Base-by-base conservation (phyloP, 2,888 invertebrate species). In the Coecobrya sp. region DNA sequence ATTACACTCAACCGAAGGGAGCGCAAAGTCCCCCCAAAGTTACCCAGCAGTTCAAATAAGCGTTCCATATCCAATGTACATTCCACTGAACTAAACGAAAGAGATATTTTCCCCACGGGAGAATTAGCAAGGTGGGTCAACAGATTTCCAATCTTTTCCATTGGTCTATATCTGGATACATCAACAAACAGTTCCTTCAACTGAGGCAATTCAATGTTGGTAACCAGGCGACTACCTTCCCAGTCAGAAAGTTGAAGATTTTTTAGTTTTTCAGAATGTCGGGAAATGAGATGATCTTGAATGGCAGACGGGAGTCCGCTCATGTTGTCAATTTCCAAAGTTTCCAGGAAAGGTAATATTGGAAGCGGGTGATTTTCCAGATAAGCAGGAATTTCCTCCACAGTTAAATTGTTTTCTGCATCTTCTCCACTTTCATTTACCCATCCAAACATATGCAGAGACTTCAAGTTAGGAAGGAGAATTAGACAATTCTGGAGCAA, bases 361-460 rank as follows among this genome's bases (percentile, higher is more conserved):
- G 84, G 84, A 1, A 84, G 25, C 7, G 84, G 84, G 16, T 84
- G 19, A 3, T 42, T 19, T 30, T 62, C 62, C 22, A 84, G 13
- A n/a, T 22, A 62, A 5, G 13, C 42, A 0, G 84, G 65, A 22
- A 84, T 19, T 19, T 59, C 65, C 19, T 84, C 84, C 0, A 81
- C 13, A 4, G 27, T 0, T 27, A 81, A 55, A 65, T 65, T 55
- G 22, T 36, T 7, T 7, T 84, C 84, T 0, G 10, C 42, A 11
- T 84, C 65, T 11, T 62, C 84, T 11, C 52, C 84, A 59, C 22
- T 62, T 36, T 84, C 45, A 65, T 42, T 84, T 25, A 84, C 42
- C 59, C 84, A 65, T 45, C 84, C 65, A 45, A 81, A 81, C 1
- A 84, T 45, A 16, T 84, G 62, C 13, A 84, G 45, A 0, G 62